A percentile compares a stretch with the other conserved stretches of the same genome.
Evolutionary conservation across 2,888 invertebrate genomes (phyloP).

Genomic region (Drosophila mimetica): DNA sequence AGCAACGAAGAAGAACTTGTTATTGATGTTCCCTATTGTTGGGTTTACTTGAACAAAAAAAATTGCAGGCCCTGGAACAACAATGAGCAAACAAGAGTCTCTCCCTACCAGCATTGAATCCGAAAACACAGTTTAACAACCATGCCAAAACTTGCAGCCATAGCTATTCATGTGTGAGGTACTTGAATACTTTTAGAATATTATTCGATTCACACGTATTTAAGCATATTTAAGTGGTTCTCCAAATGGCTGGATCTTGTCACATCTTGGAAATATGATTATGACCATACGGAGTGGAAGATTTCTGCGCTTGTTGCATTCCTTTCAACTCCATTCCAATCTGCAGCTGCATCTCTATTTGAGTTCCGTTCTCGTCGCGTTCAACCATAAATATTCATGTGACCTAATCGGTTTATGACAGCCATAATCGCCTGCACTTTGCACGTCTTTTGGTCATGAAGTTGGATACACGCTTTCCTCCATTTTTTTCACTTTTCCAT

Average conservation of each 20-base stretch:
- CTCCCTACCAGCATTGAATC: conserved; percentile 1
- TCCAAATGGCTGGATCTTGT: conserved; percentile 8
- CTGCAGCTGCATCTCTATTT: conserved; percentile 18
- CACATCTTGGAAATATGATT: conserved; percentile 50
- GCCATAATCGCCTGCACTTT: conserved; percentile 57
- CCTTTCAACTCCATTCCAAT: conserved; percentile 25
- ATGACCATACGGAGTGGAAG: conserved; percentile 19
- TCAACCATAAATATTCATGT: conserved; percentile 72
- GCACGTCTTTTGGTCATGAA: conserved; percentile 60
- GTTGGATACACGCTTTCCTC: conserved; percentile 30
- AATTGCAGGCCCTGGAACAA: conserved; percentile 7
- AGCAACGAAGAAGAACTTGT: conserved; percentile 42
- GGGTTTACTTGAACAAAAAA: conserved; percentile 15
- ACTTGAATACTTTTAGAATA: not conserved
- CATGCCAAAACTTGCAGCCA: not conserved
- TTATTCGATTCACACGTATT: not conserved
- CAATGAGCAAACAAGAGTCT: conserved; percentile 22
- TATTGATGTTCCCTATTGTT: conserved; percentile 59
- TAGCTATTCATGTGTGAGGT: not conserved
- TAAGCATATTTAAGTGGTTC: not conserved
- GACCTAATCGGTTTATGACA: conserved; percentile 72
- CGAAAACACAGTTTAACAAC: conserved; percentile 6
- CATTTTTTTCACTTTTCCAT: conserved; percentile 15
- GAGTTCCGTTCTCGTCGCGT: conserved; percentile 10
- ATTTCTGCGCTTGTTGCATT: conserved; percentile 57